phyloP scores from a whole-genome alignment of 2,888 invertebrate species.

The Chaitophorus viminalis region DNA sequence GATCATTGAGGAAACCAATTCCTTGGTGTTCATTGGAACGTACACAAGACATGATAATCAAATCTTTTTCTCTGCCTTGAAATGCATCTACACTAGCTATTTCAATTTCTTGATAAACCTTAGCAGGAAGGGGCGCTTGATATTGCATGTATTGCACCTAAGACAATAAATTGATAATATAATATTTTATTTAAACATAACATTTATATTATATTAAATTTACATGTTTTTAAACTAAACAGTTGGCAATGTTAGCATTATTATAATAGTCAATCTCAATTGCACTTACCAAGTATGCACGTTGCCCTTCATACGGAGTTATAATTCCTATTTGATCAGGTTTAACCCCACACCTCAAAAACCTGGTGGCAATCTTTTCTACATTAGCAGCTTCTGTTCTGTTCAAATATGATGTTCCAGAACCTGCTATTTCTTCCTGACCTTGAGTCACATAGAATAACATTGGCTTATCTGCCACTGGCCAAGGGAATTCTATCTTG shows the following conservation, averaged over 20 bases:
- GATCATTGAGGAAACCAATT: constrained; percentile 98
- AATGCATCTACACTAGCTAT: constrained; percentile 99
- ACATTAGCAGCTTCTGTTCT: constrained; percentile 98
- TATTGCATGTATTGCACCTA: constrained; percentile 96
- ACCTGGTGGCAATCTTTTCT: constrained; percentile 95
- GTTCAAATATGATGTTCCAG: constrained; percentile 98
- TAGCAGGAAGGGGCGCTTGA: constrained; percentile 95
- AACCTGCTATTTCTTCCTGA: constrained; percentile 98
- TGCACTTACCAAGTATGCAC: constrained; percentile 83
- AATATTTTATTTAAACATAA: neutral
- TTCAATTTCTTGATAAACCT: constrained; percentile 97
- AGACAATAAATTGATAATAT: constrained; percentile 6
- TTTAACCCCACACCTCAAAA: constrained; percentile 92
- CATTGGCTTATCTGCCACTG: constrained; percentile 95
- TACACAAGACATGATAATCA: constrained; percentile 99
- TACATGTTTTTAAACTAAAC: too few species aligned
- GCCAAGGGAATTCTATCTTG: constrained; percentile 98
- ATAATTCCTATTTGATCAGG: constrained; percentile 99
- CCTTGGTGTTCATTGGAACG: constrained; percentile 98
- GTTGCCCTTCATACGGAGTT: constrained; percentile 98
- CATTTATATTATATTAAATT: neutral
- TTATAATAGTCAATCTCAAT: neutral
- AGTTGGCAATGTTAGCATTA: too few species aligned
- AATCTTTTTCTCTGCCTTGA: constrained; percentile 98
- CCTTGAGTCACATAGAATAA: constrained; percentile 99